phyloP scores from a whole-genome alignment of 2,888 invertebrate species.

The Aleiodes alternator region DNA sequence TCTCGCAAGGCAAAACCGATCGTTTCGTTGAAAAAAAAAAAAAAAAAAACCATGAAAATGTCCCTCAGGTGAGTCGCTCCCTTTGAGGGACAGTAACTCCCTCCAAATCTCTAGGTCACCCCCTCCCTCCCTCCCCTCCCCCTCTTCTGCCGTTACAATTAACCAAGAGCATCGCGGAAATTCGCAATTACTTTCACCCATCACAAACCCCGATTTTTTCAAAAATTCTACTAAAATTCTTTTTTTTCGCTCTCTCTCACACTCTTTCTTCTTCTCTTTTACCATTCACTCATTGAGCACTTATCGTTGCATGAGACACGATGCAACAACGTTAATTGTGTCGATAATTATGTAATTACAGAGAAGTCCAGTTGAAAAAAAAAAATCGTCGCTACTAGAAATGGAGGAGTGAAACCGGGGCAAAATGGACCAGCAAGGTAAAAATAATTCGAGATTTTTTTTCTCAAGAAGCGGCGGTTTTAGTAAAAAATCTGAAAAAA shows the following conservation, averaged over 20 bases:
- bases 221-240: not conserved
- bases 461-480: not conserved
- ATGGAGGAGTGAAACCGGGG: no score
- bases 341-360: conserved; percentile 45
- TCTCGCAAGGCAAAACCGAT: conserved; percentile 9
- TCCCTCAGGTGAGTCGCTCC: not conserved
- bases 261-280: not conserved
- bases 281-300: conserved; percentile 20
- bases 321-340: conserved; percentile 42
- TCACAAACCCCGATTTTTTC: no score
- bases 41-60: conserved; percentile 18
- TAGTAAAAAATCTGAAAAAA: not conserved
- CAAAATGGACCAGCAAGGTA: no score
- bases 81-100: conserved; percentile 1
- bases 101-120: no score
- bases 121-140: not conserved
- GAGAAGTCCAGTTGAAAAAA: conserved; percentile 9
- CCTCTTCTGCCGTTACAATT: not conserved
- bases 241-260: not conserved
- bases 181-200: not conserved
- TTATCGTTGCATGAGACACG: conserved; percentile 18
- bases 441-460: no score
- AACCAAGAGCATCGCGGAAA: conserved; percentile 53
- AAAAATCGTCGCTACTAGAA: not conserved
- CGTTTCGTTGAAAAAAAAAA: not conserved